These are phyloP conservation scores for Gryllus bimaculatus DNA, from an alignment of 1,140 invertebrate species.

Conservation along the genomic window DNA sequence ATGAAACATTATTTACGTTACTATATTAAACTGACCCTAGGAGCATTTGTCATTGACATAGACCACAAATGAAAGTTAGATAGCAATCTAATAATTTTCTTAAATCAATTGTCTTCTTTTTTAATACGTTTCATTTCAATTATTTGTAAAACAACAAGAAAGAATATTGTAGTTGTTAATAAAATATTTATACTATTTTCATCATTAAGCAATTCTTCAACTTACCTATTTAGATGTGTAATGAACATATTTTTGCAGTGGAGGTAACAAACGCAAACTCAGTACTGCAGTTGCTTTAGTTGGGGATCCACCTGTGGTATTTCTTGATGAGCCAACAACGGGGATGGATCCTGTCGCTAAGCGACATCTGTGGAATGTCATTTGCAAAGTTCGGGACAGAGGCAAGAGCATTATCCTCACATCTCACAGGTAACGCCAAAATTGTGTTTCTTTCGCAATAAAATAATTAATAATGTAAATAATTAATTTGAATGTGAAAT, in stretches of 20 bases:
- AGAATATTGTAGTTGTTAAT: neutral
- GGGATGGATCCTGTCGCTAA: constrained; percentile 78
- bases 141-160: neutral
- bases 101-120: neutral
- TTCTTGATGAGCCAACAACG: constrained; percentile 72
- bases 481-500: neutral
- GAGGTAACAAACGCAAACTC: constrained; percentile 64
- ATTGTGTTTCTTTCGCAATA: neutral
- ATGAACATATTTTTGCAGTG: constrained; percentile 8
- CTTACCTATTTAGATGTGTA: neutral
- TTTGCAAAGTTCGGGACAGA: constrained; percentile 47
- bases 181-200: neutral
- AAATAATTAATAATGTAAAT: neutral
- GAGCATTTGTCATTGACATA: no score
- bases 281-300: constrained; percentile 74
- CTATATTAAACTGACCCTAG: no score
- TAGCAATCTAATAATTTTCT: no score
- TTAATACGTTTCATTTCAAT: neutral
- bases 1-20: no score
- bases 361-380: constrained; percentile 66
- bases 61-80: no score
- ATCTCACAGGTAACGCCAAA: constrained; percentile 53
- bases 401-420: constrained; percentile 67
- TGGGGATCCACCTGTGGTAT: constrained; percentile 65
- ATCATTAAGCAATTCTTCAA: neutral